These are phyloP conservation scores for Rutpela maculata DNA, from an alignment of 2,888 invertebrate genomes.

Conservation along the genomic window DNA sequence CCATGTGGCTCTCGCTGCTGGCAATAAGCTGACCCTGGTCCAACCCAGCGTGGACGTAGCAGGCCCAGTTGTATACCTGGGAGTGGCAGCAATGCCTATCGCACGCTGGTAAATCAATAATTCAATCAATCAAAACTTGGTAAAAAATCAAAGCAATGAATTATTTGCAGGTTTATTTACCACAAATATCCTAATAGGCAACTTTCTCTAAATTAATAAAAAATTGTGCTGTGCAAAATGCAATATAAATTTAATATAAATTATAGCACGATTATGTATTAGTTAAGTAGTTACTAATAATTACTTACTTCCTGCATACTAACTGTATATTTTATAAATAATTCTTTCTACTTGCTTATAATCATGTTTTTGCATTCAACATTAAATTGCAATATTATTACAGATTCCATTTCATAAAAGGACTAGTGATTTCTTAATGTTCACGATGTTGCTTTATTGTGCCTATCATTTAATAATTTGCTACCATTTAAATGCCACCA, in stretches of 20 bases:
- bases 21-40: no score
- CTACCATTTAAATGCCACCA: conserved; percentile 12
- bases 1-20: no score
- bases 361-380: background rate
- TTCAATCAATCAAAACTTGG: background rate
- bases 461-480: conserved; percentile 1
- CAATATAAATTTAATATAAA: conserved; percentile 14
- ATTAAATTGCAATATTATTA: background rate
- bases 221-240: background rate
- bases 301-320: conserved; percentile 9
- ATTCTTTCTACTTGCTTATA: background rate
- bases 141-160: background rate
- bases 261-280: conserved; percentile 24
- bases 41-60: no score
- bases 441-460: conserved; percentile 9
- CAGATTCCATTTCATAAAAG: conserved; percentile 10
- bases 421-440: conserved; percentile 13
- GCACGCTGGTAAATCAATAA: no score
- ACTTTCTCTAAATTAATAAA: conserved; percentile 16
- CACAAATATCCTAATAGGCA: conserved; percentile 14
- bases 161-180: conserved; percentile 19
- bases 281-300: conserved; percentile 16
- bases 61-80: no score
- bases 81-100: no score
- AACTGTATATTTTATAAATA: background rate